Conservation (phyloP, 2,888 invertebrate species). For the Silvanus unidentatus region DNA sequence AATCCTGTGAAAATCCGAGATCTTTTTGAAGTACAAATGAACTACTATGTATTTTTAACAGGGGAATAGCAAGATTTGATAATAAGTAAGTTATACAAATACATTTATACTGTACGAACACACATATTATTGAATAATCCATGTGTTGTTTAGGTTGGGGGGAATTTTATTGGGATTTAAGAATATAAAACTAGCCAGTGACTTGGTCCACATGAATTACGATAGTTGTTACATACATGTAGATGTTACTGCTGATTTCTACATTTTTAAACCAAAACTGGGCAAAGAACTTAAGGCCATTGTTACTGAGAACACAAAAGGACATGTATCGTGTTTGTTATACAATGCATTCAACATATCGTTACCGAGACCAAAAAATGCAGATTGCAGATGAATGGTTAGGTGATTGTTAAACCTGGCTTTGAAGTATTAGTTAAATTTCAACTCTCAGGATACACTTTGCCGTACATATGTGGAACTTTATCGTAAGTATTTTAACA, state of each 20-base stretch:
- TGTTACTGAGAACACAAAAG: slow-evolving; percentile 61
- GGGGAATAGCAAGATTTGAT: no score
- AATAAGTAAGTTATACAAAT: no score
- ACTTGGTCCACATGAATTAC: slow-evolving; percentile 54
- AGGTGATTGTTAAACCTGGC: slow-evolving; percentile 53
- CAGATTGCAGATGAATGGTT: slow-evolving; percentile 51
- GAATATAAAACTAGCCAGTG: slow-evolving; percentile 56
- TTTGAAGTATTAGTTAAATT: slow-evolving; percentile 58
- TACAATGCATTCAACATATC: slow-evolving; percentile 68
- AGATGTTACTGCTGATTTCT: slow-evolving; percentile 64
- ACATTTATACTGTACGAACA: no score
- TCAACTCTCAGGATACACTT: slow-evolving; percentile 36
- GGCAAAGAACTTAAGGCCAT: slow-evolving; percentile 57
- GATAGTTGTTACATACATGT: slow-evolving; percentile 61
- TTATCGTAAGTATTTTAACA: no score
- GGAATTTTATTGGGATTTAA: slow-evolving; percentile 64
- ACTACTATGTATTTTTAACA: no score
- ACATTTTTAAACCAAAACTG: slow-evolving; percentile 59
- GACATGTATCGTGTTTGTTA: slow-evolving; percentile 63
- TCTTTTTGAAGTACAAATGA: no score
- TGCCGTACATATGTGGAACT: slow-evolving; percentile 61
- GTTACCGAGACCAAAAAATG: slow-evolving; percentile 52
- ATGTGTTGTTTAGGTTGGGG: slow-evolving; percentile 58
- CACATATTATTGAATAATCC: no score
- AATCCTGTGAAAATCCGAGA: no score